Evolutionary conservation across 1,140 invertebrate species (phyloP), one percentile per base, ranked within the genome.

Genomic region (Neuroterus valhalla): DNA sequence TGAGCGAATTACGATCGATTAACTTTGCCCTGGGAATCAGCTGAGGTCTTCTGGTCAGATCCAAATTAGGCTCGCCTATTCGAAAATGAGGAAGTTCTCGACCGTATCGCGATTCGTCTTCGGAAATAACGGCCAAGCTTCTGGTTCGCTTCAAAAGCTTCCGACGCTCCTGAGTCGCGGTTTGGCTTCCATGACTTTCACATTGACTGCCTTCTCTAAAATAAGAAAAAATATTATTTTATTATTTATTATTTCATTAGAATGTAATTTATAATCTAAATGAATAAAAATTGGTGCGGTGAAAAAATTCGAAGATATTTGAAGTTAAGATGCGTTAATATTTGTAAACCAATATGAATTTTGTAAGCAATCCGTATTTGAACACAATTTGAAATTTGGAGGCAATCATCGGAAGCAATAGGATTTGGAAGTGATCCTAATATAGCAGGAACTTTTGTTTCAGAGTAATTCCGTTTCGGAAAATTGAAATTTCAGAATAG

Each of bases 21-120:
- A 95, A 90, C 81, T 94, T 94, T 21, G 94, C 94, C 78, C 94
- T 91, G 31, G 94, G 94, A 87, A 95, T 95, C 68, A 95, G 89
- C 86, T 95, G 94, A 26, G 93, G 93, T 78, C 94, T 91, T 73
- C 93, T 92, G 71, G 91, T 91, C 79, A 92, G 91, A 68, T 91
- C 91, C 79, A 92, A 92, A 77, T 80, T 82, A 19, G 87, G 82
- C 3, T 83, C 84, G n/a, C 80, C 86, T 2, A 87, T 77, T 71
- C 84, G 80, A 78, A 85, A 81, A 72, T 84, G 79, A 12, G 80
- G 76, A 66, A 62, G 31, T n/a, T 84, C 81, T 52, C 81, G 82
- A 52, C 84, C 80, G 76, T 82, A 84, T 12, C 87, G 93, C 85
- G 93, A 94, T 67, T 94, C 92, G 87, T 95, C 94, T 85, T 95